Evolutionary conservation across 2,888 invertebrate species (phyloP), one percentile per base, ranked within the genome.

Genomic region (Philopedon plagiatum): DNA sequence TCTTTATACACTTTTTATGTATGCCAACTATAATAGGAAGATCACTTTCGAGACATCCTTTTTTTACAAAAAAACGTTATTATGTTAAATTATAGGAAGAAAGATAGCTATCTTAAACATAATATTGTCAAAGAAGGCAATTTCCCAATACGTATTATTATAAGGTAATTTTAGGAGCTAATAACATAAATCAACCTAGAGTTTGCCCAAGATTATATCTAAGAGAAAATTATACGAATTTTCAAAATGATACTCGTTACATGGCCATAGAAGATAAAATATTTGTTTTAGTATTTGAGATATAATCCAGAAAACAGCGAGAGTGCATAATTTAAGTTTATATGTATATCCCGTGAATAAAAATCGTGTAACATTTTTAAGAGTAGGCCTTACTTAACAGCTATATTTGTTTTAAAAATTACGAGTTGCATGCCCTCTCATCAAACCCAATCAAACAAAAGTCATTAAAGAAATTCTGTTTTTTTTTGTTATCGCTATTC

Each of bases 191-290:
- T 49, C 7, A 3, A 9, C 51, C 51, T 9, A 54, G 29, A 29
- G 29, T 54, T 54, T 54, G 29, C 29, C 18, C 29, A 54, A 54
- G 51, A 54, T 54, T 13, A 54, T 54, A 54, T 32, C 51, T 54
- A 8, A 8, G 13, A 54, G 51, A 54, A 54, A 54, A 54, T 54
- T 54, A 29, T 54, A 54, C 15, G 29, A 29, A 54, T 54, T 54
- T 54, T 54, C 7, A 54, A 54, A 54, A 54, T 54, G 15, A 54
- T 54, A 54, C 51, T 54, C 29, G 51, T 54, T 54, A 54, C 29
- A 54, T 9, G 29, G 18, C 51, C 29, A 54, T 54, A 54, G 29
- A 54, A 46, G 51, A 29, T 54, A 29, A 29, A 54, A 18, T 54
- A 54, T 54, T 54, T 54, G 51, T 54, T 54, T 32, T 32, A 54